Base-by-base conservation (phyloP, 2,888 invertebrate species). In the Synergus umbraculus region DNA sequence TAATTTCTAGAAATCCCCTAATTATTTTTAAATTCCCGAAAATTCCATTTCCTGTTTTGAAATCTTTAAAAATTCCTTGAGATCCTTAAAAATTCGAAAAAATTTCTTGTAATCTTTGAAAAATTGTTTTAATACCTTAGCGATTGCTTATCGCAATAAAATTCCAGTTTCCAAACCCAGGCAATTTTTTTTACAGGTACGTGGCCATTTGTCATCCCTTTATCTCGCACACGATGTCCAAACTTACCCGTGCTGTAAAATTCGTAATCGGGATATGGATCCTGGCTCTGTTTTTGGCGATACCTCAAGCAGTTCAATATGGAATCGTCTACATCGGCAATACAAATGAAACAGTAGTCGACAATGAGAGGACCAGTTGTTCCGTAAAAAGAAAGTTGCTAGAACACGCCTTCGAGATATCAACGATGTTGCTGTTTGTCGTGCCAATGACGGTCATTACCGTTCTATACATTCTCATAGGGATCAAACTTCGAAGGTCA, bases 361-460 rank as follows among this genome's bases (percentile, higher is more conserved):
- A 89, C 18, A 29, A 29, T 29, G 93, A 93, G 43, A 94, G 93
- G 8, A 94, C 93, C 12, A 92, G 93, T 37, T 96, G 96, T 89
- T 94, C 94, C 49, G 93, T 95, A 81, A 94, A 94, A 87, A 93
- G 94, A 81, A 92, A 92, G 12, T 93, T 94, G 12, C 93, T 95
- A 64, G 94, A 95, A 80, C 95, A 96, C 92, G 95, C 96, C 83
- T 97, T 97, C 89, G 96, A 96, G 88, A 94, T 97, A 87, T 97
- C 97, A 15, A 95, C 96, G 86, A 95, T 96, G 89, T 93, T 97
- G 87, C 97, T 97, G 92, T 98, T 98, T 91, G 95, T 97, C 60
- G 95, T 96, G 65, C 98, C 97, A 2, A 97, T 98, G 97, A 96
- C 96, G 49, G 93, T 97, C 82, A 97, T 98, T 89, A 95, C 95